Evolutionary conservation across 2,113 vertebrate genomes (phyloP), one percentile per base, ranked within the genome.

Genomic region (Triplophysa rosa): DNA sequence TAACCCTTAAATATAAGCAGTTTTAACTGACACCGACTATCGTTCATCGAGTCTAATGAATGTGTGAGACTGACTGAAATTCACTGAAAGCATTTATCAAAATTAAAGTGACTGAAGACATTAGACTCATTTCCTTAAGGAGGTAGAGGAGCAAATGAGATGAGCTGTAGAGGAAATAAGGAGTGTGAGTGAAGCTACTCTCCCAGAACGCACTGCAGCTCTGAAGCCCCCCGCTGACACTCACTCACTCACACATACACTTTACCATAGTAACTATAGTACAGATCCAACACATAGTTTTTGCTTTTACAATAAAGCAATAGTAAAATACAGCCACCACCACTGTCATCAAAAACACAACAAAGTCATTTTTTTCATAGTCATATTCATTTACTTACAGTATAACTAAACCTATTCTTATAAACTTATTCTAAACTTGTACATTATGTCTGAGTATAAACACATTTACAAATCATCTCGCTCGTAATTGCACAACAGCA

Each of bases 161-260:
- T 52, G 13, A 65, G 73, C 47, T 5, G 42, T 24, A 65, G 73
- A 76, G 73, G 73, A 65, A 76, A 76, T 76, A 64, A 76, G 73
- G 73, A 76, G 73, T 76, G 73, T 65, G 73, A 49, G 73, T 64
- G 61, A 45, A 76, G 73, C 61, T 76, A 76, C 73, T 76, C 73
- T 76, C 73, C 73, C 73, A 76, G 73, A 76, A 76, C 73, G 1
- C 8, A 74, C 37, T 19, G 67, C 49, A 56, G 40, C n/a, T 24
- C 40, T 47, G 1, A 56, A 70, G 68, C 24, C 68, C 54, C 68
- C 49, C 68, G 10, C 49, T 3, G 24, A 33, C 3, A 54, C 52
- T 19, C 45, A 54, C 52, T 19, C 45, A 49, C 24, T 29, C 29
- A 69, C 16, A n/a, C 14, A 69, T 13, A 49, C 49, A 54, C 17